phyloP scores from a whole-genome alignment of 92 coral and sea anemone genomes.

The Parazoanthus darwini region DNA sequence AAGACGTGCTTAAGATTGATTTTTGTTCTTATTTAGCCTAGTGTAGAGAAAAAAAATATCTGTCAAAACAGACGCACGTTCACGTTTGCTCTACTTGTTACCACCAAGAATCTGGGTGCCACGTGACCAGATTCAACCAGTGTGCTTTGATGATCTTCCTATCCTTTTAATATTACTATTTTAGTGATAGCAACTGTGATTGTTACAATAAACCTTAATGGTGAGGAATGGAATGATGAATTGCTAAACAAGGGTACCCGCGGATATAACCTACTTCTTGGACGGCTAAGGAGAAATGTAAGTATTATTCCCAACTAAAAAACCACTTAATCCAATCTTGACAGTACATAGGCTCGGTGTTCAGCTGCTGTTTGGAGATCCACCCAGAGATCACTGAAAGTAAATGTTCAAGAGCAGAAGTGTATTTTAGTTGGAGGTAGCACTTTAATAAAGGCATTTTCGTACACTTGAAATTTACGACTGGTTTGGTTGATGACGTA shows the following conservation, averaged over 20 bases:
- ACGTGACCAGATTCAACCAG: too few relatives aligned
- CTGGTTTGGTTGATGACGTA: not conserved
- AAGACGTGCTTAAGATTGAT: too few relatives aligned
- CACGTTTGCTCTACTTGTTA: not conserved
- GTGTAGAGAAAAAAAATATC: too few relatives aligned
- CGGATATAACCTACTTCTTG: constrained; percentile 11
- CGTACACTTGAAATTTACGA: too few relatives aligned
- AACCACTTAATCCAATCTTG: not conserved
- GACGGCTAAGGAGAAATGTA: constrained; percentile 14
- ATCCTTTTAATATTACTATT: not conserved
- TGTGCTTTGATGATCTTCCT: not conserved
- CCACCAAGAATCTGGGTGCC: not conserved
- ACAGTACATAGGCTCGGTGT: too few relatives aligned
- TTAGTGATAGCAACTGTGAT: not conserved
- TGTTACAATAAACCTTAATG: not conserved
- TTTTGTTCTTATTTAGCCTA: too few relatives aligned
- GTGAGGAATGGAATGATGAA: constrained; percentile 19
- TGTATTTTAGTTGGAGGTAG: too few relatives aligned
- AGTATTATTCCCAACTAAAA: not conserved
- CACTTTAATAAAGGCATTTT: too few relatives aligned
- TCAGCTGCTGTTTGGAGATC: too few relatives aligned
- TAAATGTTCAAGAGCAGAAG: too few relatives aligned
- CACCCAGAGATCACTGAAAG: too few relatives aligned
- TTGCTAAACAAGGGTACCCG: not conserved
- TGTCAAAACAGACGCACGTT: too few relatives aligned